Evolutionary conservation across 2,888 invertebrate species (phyloP).

Genomic region (Micropterix aruncella): DNA sequence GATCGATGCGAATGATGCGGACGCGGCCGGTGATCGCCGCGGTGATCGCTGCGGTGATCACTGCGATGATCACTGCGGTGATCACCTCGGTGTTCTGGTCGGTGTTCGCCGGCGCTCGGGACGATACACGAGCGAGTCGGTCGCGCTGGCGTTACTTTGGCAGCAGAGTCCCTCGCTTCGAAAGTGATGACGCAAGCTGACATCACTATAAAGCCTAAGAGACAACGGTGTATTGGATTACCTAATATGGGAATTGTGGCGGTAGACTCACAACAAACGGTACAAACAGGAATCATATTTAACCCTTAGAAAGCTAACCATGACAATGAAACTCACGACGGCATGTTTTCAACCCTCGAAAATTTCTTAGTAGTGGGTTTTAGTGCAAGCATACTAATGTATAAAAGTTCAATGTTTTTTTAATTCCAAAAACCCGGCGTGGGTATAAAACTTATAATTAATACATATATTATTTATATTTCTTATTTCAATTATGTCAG

Average conservation of each 20-base stretch:
- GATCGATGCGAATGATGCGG: constrained; percentile 44
- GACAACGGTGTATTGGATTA: constrained; percentile 1
- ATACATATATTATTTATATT: no score
- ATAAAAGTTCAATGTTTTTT: no score
- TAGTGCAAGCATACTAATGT: no score
- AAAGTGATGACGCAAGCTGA: constrained; percentile 98
- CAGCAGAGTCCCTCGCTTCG: constrained; percentile 89
- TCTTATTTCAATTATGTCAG: no score
- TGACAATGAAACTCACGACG: no score
- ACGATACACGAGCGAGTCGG: constrained; percentile 29
- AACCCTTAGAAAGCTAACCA: no score
- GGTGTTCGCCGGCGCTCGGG: constrained; percentile 32
- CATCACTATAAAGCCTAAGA: constrained; percentile 81
- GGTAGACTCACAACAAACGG: constrained; percentile 1
- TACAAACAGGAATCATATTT: neutral
- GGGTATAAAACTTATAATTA: no score
- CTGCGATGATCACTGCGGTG: constrained; percentile 28
- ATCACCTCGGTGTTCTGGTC: constrained; percentile 28
- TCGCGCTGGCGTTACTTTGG: constrained; percentile 75
- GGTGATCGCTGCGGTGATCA: constrained; percentile 27
- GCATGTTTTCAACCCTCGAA: no score
- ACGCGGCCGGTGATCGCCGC: constrained; percentile 36
- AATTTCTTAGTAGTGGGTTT: no score
- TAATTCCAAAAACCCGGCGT: no score
- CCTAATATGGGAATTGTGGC: neutral